Conservation (phyloP, 2,113 vertebrate genomes). For the Herpailurus yagouaroundi region DNA sequence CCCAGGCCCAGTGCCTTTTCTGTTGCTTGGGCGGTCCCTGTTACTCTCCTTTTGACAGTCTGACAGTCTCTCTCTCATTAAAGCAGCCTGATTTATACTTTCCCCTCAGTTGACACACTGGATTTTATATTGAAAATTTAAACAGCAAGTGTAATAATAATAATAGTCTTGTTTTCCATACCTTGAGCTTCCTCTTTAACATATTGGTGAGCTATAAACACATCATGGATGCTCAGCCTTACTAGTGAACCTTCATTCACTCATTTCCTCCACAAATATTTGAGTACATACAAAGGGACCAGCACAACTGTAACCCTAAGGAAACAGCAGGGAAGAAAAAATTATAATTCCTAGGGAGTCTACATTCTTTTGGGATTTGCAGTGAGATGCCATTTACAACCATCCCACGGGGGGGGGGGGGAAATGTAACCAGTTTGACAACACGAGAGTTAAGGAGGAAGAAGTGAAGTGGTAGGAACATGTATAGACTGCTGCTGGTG, state of each 20-base stretch:
- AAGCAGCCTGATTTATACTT: not conserved
- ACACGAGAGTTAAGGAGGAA: not conserved
- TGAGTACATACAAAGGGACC: not conserved
- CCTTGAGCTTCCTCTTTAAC: not conserved
- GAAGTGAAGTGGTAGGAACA: not conserved
- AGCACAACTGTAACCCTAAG: not conserved
- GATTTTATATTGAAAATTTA: not conserved
- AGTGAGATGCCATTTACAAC: not conserved
- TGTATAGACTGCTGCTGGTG: not conserved
- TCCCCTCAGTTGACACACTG: not conserved
- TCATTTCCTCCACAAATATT: not conserved
- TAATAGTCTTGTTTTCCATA: not conserved
- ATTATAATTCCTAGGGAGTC: not conserved
- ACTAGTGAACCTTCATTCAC: not conserved
- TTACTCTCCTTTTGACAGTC: not conserved
- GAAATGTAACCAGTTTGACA: not conserved
- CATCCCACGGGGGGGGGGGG: accelerated
- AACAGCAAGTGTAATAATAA: not conserved
- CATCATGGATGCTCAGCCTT: not conserved
- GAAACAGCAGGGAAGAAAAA: not conserved
- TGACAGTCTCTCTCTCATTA: not conserved
- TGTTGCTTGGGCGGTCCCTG: not conserved
- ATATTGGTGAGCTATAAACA: not conserved
- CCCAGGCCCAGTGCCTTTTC: not conserved
- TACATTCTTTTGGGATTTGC: not conserved